A percentile compares a stretch with the other conserved stretches of the same genome.
phyloP scores from a whole-genome alignment of 2,888 invertebrate species.

The Cheilosia variabilis region DNA sequence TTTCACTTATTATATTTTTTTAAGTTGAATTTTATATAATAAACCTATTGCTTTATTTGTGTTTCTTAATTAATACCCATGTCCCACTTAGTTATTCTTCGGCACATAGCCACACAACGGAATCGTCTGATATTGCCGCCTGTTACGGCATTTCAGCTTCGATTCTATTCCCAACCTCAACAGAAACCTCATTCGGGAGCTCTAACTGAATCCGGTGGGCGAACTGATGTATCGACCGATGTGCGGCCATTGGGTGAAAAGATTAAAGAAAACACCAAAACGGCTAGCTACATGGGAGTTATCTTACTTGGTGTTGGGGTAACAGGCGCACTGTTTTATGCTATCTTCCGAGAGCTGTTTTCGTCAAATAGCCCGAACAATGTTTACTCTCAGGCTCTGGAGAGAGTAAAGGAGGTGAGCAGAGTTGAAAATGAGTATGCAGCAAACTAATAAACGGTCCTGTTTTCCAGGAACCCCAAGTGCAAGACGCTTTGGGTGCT shows the following conservation, averaged over 20 bases:
- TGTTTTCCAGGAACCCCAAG: constrained; percentile 86
- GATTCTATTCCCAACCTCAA: constrained; percentile 51
- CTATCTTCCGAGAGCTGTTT: constrained; percentile 93
- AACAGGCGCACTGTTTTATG: constrained; percentile 92
- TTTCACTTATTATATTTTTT: constrained; percentile 9
- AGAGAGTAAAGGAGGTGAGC: constrained; percentile 88
- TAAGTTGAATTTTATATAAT: constrained; percentile 64
- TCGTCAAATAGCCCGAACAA: constrained; percentile 94
- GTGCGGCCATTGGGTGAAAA: constrained; percentile 89
- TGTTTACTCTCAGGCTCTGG: constrained; percentile 91
- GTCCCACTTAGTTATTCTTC: constrained; percentile 55
- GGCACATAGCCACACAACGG: constrained; percentile 27
- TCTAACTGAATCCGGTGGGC: constrained; percentile 46
- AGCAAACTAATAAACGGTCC: background rate
- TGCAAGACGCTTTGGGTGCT: constrained; percentile 93
- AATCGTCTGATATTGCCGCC: constrained; percentile 21
- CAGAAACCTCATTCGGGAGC: constrained; percentile 42
- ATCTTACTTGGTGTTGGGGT: constrained; percentile 92
- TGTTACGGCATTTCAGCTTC: constrained; percentile 16
- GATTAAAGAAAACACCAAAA: constrained; percentile 96
- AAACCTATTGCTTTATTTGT: constrained; percentile 28
- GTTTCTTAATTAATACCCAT: constrained; percentile 31
- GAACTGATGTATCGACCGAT: constrained; percentile 82
- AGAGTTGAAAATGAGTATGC: background rate
- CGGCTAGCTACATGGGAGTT: constrained; percentile 92